These are phyloP conservation scores for Rhabdophis nuchalis DNA, from an alignment of 2,797 vertebrate species.

Conservation along the genomic window DNA sequence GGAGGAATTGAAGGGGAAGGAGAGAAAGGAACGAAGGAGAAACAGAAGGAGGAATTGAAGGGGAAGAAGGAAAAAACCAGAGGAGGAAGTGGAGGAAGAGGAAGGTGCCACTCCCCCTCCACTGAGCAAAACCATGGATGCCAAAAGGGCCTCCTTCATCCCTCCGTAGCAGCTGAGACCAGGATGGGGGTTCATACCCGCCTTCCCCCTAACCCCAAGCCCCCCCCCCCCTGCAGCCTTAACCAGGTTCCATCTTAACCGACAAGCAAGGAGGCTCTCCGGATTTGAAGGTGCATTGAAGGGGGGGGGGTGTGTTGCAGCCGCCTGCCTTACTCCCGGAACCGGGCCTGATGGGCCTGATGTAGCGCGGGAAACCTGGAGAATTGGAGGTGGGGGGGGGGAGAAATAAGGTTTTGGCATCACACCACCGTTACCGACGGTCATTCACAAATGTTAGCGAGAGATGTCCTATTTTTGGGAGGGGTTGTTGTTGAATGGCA, in stretches of 20 bases:
- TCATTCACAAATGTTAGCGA: not conserved
- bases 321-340: not conserved
- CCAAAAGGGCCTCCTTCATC: not conserved
- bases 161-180: not conserved
- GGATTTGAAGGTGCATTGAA: not conserved
- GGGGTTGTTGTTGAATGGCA: not conserved
- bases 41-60: too few relatives aligned
- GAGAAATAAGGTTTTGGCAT: rapidly evolving
- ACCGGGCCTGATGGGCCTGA: not conserved
- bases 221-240: not conserved
- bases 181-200: not conserved
- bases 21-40: too few relatives aligned
- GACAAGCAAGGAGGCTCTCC: not conserved
- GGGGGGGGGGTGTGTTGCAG: too few relatives aligned
- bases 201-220: not conserved
- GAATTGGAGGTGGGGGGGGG: rapidly evolving
- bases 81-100: too few relatives aligned
- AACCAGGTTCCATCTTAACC: not conserved
- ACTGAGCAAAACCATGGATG: not conserved
- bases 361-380: not conserved
- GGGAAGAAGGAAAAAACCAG: too few relatives aligned
- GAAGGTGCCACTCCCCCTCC: not conserved
- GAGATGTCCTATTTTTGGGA: not conserved
- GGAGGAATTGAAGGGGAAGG: too few relatives aligned
- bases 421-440: not conserved